Base-by-base conservation (phyloP, 1,140 invertebrate genomes). In the Lasaia peninsularis region DNA sequence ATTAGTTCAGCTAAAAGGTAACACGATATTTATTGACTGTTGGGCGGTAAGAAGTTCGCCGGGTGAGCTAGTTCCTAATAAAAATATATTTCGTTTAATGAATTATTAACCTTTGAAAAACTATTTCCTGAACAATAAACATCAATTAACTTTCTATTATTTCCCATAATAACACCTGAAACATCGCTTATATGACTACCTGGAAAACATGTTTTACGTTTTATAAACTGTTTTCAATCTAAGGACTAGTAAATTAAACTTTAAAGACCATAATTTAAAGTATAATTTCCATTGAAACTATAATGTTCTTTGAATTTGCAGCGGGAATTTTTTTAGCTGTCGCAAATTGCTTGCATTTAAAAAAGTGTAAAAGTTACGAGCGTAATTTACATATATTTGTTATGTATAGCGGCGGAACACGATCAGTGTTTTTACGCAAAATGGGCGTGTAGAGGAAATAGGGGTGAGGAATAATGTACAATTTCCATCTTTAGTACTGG, bases 341-440 rank as follows among this genome's bases (percentile, higher is more conserved):
- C 40, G 20, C 40, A 48, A 48, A 48, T 48, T 48, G 40, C 40
- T 48, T 48, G 40, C 40, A 21, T 48, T 48, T 48, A 48, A 48
- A n/a, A 48, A 18, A 48, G 40, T 48, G 40, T 48, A 11, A 48
- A 48, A 48, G 40, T 48, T 48, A 48, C 40, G 40, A 7, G 18
- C 3, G 40, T 18, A 48, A 48, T 48, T 48, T 48, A 18, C 40
- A 48, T 48, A 20, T 48, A 48, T 48, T 48, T 48, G 40, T 48
- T 48, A 48, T 21, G 20, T 48, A 48, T 48, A 5, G 20, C 11
- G 20, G 40, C 6, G 40, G n/a, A 21, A 48, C 40, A 48, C 40
- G 40, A 48, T 21, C 16, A 2, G 18, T 48, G 10, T 48, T 48
- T 48, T 48, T 21, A 44, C 16, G 18, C 1, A 11, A 44, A 44